phyloP scores from a whole-genome alignment of 2,888 invertebrate genomes.

The Drosophila pegasa region DNA sequence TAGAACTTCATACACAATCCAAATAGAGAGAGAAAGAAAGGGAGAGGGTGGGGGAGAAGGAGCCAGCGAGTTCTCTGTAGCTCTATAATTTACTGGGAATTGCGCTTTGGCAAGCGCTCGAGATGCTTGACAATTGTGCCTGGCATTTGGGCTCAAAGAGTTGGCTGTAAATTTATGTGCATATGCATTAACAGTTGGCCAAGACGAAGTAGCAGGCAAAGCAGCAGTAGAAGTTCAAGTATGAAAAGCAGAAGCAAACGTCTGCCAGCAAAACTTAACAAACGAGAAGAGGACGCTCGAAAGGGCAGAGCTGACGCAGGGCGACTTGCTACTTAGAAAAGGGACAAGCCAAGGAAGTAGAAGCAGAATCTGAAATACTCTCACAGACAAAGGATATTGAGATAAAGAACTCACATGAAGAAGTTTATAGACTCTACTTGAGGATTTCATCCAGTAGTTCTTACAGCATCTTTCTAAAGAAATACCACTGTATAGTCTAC shows the following conservation, averaged over 20 bases:
- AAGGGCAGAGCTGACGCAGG: background rate
- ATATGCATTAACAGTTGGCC: constrained; percentile 73
- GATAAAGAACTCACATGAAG: too few species aligned
- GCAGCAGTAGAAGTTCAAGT: background rate
- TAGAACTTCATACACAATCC: constrained; percentile 3
- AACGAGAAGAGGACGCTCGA: constrained; percentile 50
- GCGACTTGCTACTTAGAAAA: background rate
- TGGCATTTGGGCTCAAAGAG: constrained; percentile 15
- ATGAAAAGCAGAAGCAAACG: constrained; percentile 4
- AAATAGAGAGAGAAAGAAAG: background rate
- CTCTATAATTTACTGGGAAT: constrained; percentile 21
- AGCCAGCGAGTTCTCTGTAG: background rate
- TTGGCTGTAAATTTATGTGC: constrained; percentile 63
- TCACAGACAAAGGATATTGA: background rate
- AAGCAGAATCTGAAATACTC: background rate
- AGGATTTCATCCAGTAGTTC: too few species aligned
- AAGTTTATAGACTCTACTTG: too few species aligned
- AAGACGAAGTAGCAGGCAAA: background rate
- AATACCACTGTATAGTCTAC: background rate
- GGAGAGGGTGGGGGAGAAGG: background rate
- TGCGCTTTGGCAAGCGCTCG: constrained; percentile 11
- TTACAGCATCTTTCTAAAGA: too few species aligned
- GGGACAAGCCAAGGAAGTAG: background rate
- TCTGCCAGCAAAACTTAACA: constrained; percentile 59
- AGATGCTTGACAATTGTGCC: constrained; percentile 32